Base-by-base conservation (phyloP, 2,113 vertebrate species). In the cat (Felis catus) region DNA sequence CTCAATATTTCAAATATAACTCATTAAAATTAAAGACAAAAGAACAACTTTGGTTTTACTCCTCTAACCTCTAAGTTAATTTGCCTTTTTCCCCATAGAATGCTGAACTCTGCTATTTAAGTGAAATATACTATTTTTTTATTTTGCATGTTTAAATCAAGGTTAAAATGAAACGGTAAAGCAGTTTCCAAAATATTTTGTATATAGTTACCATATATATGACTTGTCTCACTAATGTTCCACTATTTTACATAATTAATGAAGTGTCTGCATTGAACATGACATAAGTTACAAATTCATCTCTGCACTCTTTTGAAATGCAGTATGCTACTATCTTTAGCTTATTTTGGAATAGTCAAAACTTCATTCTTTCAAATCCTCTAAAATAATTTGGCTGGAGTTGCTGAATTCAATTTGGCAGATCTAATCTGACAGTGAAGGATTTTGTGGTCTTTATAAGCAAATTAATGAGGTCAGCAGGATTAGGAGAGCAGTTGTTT, bases 391-490 rank as follows among this genome's bases (percentile, higher is more conserved):
- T 80, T 89, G 66, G 68, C 13, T 94, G 19, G 14, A 78, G 53
- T 82, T 93, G 11, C 84, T 78, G 6, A 79, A 86, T 93, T 95
- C 83, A 89, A 86, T 85, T 39, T 83, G 66, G 3, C 36, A 93
- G 91, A 58, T 61, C 29, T 94, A 84, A 81, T 88, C 33, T 85
- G 33, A 95, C 55, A 85, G 58, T 80, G 45, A 97, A 96, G 70
- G 31, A 31, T 82, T 92, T 92, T 91, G 4, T 82, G 73, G 39
- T 15, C 18, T 85, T 97, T 5, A 71, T 93, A 89, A 86, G 29
- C 3, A 86, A 91, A 95, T 86, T 95, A 82, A 53, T 73, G 31
- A 93, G 13, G n/a, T 93, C 74, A 96, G 45, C 29, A 96, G 73
- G 14, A 36, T 88, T 70, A 95, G 31, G 39, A 88, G 3, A 93